phyloP scores from a whole-genome alignment of 2,888 invertebrate species.

The Cheiracanthium punctorium region DNA sequence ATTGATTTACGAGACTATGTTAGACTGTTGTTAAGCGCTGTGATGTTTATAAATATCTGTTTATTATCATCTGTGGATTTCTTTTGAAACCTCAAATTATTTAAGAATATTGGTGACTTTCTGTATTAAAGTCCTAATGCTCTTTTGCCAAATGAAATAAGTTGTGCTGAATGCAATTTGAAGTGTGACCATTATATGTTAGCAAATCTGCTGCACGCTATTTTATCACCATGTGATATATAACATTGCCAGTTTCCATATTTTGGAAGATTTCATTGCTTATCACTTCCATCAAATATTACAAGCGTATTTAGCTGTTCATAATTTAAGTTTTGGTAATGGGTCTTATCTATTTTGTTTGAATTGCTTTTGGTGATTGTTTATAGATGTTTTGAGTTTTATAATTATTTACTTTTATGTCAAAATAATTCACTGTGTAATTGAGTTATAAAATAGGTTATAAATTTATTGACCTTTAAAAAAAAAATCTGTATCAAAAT shows the following conservation, averaged over 20 bases:
- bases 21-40: background rate
- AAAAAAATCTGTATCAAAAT: too few relatives aligned
- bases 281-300: background rate
- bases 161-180: background rate
- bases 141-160: background rate
- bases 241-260: conserved; percentile 1
- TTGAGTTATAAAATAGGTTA: too few relatives aligned
- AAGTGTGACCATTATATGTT: background rate
- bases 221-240: conserved; percentile 12
- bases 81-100: background rate
- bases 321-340: background rate
- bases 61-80: background rate
- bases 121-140: background rate
- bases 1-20: background rate
- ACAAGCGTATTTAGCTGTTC: background rate
- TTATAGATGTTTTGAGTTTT: too few relatives aligned
- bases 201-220: conserved; percentile 2
- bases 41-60: conserved; percentile 8
- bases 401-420: too few relatives aligned
- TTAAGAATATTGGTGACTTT: background rate
- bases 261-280: conserved; percentile 17
- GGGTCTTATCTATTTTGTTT: background rate
- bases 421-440: too few relatives aligned
- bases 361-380: background rate
- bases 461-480: too few relatives aligned